Base-by-base conservation (phyloP, 30 jellyfish, hydroid and myxozoan species). In the Pelagia noctiluca region DNA sequence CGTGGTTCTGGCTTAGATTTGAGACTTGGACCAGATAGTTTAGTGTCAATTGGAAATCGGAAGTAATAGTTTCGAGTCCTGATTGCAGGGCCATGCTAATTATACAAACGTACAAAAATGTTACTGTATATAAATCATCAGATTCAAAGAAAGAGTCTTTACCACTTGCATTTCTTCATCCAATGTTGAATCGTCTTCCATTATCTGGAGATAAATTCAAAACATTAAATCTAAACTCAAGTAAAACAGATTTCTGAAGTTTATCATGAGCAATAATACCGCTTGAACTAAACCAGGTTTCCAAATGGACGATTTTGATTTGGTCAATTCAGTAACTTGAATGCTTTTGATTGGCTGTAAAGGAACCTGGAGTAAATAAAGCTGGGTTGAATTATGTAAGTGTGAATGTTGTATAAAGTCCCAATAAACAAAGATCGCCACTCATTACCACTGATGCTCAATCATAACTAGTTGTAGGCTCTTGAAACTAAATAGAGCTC, bases 141-240 rank as follows among this genome's bases (percentile, higher is more conserved):
- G n/a, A n/a, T n/a, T n/a, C n/a, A n/a, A n/a, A n/a, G n/a, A n/a
- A n/a, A n/a, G n/a, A n/a, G n/a, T 42, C 16, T 16, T 4, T 52
- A 52, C 68, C 68, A 30, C 68, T 3, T 8, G 16, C 68, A 52
- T 52, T 52, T 52, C 68, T 52, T 52, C 30, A 52, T 52, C 68
- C 12, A 52, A 19, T 3, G 68, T 3, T 8, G 26, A 52, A 8
- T 52, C 68, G 26, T 3, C 68, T 52, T 52, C 68, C 68, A 52
- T 52, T 52, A 30, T 30, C 68, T 52, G 21, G 21, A 42, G 16
- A 42, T 42, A 5, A 8, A 42, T 42, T 42, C 57, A 8, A 42
- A 5, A 42, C 16, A 5, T 42, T 16, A 42, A 42, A 16, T 16
- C 57, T 5, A 42, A 42, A 16, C 57, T 42, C 57, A 5, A 5